Conservation (phyloP, 2,888 invertebrate species). For the Catocala fraxini region DNA sequence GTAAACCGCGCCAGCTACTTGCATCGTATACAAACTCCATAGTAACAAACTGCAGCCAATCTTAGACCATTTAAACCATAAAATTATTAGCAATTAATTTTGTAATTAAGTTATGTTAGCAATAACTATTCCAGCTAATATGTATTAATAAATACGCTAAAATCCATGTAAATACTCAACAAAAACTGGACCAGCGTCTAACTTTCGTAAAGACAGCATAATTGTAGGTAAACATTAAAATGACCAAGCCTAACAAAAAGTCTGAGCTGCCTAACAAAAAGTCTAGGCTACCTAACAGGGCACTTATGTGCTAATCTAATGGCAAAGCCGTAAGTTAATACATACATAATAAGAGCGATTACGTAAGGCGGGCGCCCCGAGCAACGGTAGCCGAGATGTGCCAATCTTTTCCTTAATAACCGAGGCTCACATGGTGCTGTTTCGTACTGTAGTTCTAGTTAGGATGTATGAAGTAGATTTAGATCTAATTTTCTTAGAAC, state of each 20-base stretch:
- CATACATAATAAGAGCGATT: conserved; percentile 84
- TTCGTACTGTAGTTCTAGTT: too few species aligned
- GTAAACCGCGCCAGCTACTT: too few species aligned
- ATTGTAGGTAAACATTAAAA: conserved; percentile 39
- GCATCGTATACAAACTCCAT: too few species aligned
- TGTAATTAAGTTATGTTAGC: too few species aligned
- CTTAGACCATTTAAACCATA: too few species aligned
- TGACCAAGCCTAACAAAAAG: conserved; percentile 9
- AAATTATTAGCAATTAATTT: too few species aligned
- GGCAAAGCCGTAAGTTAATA: conserved; percentile 68
- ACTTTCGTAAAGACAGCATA: conserved; percentile 24
- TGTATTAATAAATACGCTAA: too few species aligned
- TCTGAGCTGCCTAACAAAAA: conserved; percentile 40
- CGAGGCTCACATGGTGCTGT: conserved; percentile 58
- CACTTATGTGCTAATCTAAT: conserved; percentile 74
- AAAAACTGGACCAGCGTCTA: conserved; percentile 2
- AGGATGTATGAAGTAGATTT: too few species aligned
- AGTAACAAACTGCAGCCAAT: too few species aligned
- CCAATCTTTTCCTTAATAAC: conserved; percentile 80
- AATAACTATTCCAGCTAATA: too few species aligned
- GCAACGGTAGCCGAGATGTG: conserved; percentile 83
- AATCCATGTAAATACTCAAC: too few species aligned
- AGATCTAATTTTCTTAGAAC: too few species aligned
- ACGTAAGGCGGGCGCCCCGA: conserved; percentile 73
- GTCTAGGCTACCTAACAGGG: conserved; percentile 52